Conservation (phyloP, 2,113 vertebrate genomes). For the Astur gentilis region DNA sequence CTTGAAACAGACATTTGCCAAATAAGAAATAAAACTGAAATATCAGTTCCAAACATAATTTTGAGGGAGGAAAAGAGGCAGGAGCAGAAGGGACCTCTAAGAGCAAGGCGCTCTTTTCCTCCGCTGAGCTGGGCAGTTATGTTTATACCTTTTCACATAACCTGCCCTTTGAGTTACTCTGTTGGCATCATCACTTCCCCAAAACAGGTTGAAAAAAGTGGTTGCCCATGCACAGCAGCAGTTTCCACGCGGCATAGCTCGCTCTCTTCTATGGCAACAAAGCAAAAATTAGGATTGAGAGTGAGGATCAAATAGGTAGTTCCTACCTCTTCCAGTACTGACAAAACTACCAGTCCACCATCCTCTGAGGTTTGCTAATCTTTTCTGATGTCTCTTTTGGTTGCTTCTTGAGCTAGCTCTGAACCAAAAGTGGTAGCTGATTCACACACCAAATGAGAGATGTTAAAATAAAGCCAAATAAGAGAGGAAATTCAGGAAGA, state of each 20-base stretch:
- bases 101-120: background rate
- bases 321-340: background rate
- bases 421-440: background rate
- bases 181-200: background rate
- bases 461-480: background rate
- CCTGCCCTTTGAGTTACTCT: background rate
- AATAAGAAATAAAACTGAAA: background rate
- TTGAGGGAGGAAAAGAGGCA: background rate
- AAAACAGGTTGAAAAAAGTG: background rate
- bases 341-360: background rate
- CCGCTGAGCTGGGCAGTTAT: background rate
- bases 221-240: background rate
- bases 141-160: background rate
- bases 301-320: background rate
- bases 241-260: background rate
- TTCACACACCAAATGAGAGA: background rate
- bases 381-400: background rate
- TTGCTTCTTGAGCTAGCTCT: background rate
- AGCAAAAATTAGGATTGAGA: background rate
- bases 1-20: background rate
- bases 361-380: background rate
- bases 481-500: background rate
- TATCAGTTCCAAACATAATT: background rate
- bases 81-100: background rate
- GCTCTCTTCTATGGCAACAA: background rate